Evolutionary conservation across 2,113 vertebrate species (phyloP).

Genomic region (Vicugna pacos): DNA sequence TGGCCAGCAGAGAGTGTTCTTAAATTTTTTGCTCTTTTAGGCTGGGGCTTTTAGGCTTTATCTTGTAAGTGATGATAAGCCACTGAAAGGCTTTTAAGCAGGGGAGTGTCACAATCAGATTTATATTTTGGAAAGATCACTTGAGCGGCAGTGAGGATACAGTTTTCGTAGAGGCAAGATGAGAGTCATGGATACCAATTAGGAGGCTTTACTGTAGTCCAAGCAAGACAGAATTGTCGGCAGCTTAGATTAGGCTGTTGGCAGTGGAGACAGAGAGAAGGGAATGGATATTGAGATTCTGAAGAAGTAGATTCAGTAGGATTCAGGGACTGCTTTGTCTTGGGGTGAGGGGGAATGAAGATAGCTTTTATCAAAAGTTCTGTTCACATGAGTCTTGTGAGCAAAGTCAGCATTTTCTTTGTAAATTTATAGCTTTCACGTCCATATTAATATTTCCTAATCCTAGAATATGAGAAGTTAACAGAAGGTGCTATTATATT

Average conservation of each 20-base stretch:
- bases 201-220: neutral
- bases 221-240: neutral
- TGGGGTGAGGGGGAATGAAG: neutral
- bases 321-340: too few species aligned
- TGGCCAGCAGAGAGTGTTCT: neutral
- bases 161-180: neutral
- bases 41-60: neutral
- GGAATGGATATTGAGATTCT: neutral
- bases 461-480: neutral
- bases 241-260: neutral
- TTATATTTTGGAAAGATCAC: neutral
- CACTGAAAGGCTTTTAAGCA: neutral
- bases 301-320: neutral
- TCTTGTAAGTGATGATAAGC: neutral
- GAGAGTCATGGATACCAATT: neutral
- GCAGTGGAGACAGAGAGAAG: neutral
- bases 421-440: neutral
- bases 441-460: neutral
- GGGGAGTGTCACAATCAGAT: neutral
- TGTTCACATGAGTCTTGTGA: neutral
- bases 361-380: neutral
- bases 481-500: neutral
- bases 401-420: neutral
- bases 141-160: neutral
- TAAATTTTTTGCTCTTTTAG: neutral